These are phyloP conservation scores for Antitype chi DNA, from an alignment of 2,888 invertebrate genomes.

Conservation along the genomic window DNA sequence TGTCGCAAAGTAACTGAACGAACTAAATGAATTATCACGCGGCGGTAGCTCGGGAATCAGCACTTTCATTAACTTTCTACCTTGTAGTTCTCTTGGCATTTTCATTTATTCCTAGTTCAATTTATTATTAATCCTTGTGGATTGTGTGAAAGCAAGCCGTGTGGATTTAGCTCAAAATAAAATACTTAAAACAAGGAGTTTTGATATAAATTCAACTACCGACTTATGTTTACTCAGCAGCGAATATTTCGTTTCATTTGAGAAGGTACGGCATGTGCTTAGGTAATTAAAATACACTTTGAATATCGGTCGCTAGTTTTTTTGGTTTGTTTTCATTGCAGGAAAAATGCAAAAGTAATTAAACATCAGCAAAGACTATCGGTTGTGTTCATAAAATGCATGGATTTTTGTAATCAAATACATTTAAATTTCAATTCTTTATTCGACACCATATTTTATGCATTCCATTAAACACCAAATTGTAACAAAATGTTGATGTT, in stretches of 20 bases:
- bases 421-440: constrained; percentile 79
- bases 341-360: constrained; percentile 1
- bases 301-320: neutral
- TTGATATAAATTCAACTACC: constrained; percentile 33
- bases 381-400: neutral
- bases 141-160: constrained; percentile 60
- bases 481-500: constrained; percentile 88
- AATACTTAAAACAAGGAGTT: constrained; percentile 32
- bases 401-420: constrained; percentile 44
- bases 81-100: constrained; percentile 50
- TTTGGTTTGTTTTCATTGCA: constrained; percentile 13
- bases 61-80: constrained; percentile 72
- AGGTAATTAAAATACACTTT: constrained; percentile 1
- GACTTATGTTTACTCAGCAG: constrained; percentile 35
- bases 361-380: neutral
- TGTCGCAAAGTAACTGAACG: constrained; percentile 69
- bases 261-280: constrained; percentile 1
- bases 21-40: constrained; percentile 74
- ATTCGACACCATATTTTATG: constrained; percentile 89
- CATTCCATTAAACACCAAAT: constrained; percentile 88
- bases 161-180: constrained; percentile 40
- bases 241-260: constrained; percentile 41
- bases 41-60: constrained; percentile 63
- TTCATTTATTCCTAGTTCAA: constrained; percentile 62
- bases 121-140: constrained; percentile 66